These are phyloP conservation scores for Nomada hirtipes DNA, from an alignment of 2,888 invertebrate genomes.

Conservation along the genomic window DNA sequence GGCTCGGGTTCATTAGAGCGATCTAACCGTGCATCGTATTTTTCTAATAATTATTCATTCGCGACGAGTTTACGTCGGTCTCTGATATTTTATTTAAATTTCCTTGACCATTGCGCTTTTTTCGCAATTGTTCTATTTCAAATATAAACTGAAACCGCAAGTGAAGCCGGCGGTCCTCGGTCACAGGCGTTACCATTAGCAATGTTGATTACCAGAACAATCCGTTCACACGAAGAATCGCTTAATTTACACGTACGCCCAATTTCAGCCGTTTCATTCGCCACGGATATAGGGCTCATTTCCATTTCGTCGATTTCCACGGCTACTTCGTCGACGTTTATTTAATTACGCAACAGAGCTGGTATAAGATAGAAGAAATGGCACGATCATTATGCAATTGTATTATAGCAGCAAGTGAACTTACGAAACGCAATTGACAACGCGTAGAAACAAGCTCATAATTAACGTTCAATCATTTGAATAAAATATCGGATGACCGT, in stretches of 20 bases:
- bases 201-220: too few species aligned
- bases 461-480: neutral
- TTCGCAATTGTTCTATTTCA: too few species aligned
- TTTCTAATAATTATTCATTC: slow-evolving; percentile 19
- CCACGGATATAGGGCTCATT: neutral
- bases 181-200: too few species aligned
- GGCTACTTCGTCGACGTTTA: neutral
- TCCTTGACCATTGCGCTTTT: too few species aligned
- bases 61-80: neutral
- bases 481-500: neutral
- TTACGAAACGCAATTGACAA: slow-evolving; percentile 47
- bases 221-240: too few species aligned
- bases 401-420: slow-evolving; percentile 45
- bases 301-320: slow-evolving; percentile 1
- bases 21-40: slow-evolving; percentile 13
- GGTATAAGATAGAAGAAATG: slow-evolving; percentile 48
- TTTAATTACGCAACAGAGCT: slow-evolving; percentile 38
- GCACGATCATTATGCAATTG: slow-evolving; percentile 55
- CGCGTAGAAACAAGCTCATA: neutral
- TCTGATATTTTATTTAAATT: too few species aligned
- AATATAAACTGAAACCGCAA: too few species aligned
- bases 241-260: too few species aligned
- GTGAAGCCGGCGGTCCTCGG: too few species aligned
- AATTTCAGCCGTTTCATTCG: too few species aligned
- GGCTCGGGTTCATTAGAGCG: too few species aligned